These are phyloP conservation scores for Mus pahari DNA, from an alignment of 2,113 vertebrate genomes.

Conservation along the genomic window DNA sequence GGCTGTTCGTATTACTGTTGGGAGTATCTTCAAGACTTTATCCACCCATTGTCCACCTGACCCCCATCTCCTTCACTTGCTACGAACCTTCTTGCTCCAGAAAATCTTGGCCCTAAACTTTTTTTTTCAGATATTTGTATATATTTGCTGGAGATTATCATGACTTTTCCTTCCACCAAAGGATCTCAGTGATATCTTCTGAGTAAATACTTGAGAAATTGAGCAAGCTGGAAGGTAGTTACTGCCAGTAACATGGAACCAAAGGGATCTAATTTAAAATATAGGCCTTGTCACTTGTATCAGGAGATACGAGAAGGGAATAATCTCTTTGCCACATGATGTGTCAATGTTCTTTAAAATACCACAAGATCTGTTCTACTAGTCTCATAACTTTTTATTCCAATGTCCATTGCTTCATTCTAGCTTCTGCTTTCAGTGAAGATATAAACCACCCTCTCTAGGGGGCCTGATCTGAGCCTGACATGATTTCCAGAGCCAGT, in stretches of 20 bases:
- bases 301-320: background rate
- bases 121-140: background rate
- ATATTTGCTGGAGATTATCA: background rate
- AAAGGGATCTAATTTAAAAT: conserved; percentile 12
- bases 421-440: background rate
- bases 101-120: background rate
- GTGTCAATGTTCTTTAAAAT: background rate
- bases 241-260: background rate
- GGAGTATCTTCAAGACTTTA: background rate
- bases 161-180: background rate
- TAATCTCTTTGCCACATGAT: background rate
- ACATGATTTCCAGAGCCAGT: background rate
- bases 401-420: background rate
- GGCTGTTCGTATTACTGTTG: background rate
- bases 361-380: background rate
- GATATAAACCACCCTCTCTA: background rate
- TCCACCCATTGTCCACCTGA: no score
- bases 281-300: background rate
- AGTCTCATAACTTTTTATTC: background rate
- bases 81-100: background rate
- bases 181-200: background rate
- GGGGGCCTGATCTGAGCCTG: background rate
- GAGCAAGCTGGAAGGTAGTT: background rate
- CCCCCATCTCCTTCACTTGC: background rate
- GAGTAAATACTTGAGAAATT: background rate